Percentiles rank a stretch among this genome's conserved stretches.
These are phyloP conservation scores for Scolanthus callimorphus DNA, from an alignment of 92 coral and sea anemone genomes.

Conservation along the genomic window DNA sequence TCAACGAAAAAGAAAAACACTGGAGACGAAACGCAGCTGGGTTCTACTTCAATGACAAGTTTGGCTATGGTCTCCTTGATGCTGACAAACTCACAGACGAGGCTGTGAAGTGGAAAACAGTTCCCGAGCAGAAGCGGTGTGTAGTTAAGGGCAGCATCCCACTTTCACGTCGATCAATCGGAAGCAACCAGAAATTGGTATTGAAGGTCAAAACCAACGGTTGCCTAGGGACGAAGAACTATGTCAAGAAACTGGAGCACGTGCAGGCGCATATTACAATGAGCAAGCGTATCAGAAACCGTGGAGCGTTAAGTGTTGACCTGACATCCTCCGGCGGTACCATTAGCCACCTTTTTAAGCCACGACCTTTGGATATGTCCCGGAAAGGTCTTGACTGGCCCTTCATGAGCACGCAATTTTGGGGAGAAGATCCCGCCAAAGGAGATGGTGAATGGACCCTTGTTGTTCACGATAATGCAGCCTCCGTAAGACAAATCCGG, in stretches of 20 bases:
- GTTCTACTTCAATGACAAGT: constrained; percentile 40
- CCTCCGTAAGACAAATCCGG: constrained; percentile 1
- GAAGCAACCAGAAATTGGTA: background rate
- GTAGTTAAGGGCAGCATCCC: constrained; percentile 5
- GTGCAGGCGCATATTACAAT: constrained; percentile 49
- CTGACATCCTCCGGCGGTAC: constrained; percentile 58
- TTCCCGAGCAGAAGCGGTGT: constrained; percentile 45
- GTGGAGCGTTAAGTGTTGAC: constrained; percentile 59
- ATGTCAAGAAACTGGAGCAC: constrained; percentile 58
- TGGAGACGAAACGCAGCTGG: constrained; percentile 80
- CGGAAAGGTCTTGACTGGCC: constrained; percentile 61
- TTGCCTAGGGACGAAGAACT: constrained; percentile 39
- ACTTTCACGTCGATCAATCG: background rate
- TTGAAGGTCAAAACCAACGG: constrained; percentile 24
- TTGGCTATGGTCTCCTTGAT: constrained; percentile 69
- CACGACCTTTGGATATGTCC: constrained; percentile 57
- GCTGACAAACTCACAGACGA: constrained; percentile 52
- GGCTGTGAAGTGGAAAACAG: constrained; percentile 65
- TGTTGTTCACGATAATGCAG: constrained; percentile 22
- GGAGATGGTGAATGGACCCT: constrained; percentile 55
- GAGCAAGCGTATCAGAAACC: constrained; percentile 45
- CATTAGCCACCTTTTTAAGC: constrained; percentile 25
- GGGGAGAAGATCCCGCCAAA: constrained; percentile 74
- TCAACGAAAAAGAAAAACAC: constrained; percentile 28
- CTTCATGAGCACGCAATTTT: constrained; percentile 59